Evolutionary conservation across 2,888 invertebrate species (phyloP).

Genomic region (Drosophila diplacantha): DNA sequence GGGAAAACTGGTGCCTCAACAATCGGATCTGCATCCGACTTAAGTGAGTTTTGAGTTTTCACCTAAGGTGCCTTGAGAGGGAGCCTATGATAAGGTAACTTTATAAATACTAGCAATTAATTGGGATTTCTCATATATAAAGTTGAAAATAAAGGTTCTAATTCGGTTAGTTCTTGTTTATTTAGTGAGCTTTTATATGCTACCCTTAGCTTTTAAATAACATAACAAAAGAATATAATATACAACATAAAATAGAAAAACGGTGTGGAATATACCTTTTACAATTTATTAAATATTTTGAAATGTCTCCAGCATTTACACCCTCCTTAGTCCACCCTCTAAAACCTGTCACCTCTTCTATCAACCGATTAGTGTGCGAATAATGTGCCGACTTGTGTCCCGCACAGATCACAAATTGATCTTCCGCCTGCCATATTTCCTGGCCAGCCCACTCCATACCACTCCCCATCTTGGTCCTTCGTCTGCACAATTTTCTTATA

Average conservation of each 20-base stretch:
- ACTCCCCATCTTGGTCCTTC: not conserved
- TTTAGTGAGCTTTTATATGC: not conserved
- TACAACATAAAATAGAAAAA: too few species aligned
- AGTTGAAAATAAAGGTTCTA: not conserved
- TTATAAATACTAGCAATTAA: not conserved
- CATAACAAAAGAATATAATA: not conserved
- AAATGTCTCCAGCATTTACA: not conserved
- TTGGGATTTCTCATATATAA: not conserved
- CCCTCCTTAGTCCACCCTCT: accelerated
- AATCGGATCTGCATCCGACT: conserved; percentile 14
- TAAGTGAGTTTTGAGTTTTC: conserved; percentile 17
- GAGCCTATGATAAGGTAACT: not conserved
- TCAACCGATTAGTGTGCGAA: conserved; percentile 7
- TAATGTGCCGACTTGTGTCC: conserved; percentile 1
- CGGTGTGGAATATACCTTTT: too few species aligned
- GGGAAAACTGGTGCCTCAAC: conserved; percentile 7
- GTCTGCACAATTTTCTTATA: conserved; percentile 17
- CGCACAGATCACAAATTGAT: conserved; percentile 28
- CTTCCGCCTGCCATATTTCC: conserved; percentile 21
- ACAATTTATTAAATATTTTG: too few species aligned
- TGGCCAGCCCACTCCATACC: conserved; percentile 1
- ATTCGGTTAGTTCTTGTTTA: not conserved
- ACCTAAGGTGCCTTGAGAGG: not conserved
- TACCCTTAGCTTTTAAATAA: not conserved
- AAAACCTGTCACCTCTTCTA: not conserved